phyloP scores from a whole-genome alignment of 2,113 vertebrate species.

The Oostethus manadensis region DNA sequence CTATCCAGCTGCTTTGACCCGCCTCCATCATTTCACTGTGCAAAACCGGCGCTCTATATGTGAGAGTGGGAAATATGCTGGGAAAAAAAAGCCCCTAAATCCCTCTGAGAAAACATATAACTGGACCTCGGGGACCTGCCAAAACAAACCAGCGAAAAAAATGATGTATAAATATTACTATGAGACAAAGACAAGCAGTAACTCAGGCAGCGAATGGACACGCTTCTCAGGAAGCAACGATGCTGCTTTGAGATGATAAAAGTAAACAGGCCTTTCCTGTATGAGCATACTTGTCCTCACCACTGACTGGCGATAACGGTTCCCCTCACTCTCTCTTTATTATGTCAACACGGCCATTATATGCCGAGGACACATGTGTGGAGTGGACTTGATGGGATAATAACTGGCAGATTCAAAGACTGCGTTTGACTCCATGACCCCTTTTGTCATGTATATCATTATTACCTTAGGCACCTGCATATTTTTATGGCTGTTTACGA shows the following conservation, averaged over 20 bases:
- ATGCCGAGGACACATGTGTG: slow-evolving; percentile 34
- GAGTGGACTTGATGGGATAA: slow-evolving; percentile 29
- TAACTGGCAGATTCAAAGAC: slow-evolving; percentile 1
- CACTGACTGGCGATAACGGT: slow-evolving; percentile 5
- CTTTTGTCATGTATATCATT: no score
- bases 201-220: not conserved
- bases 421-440: no score
- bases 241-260: slow-evolving; percentile 40
- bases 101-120: slow-evolving; percentile 35
- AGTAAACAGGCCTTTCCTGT: slow-evolving; percentile 41
- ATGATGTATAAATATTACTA: slow-evolving; percentile 18
- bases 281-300: slow-evolving; percentile 27
- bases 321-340: slow-evolving; percentile 13
- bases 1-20: slow-evolving; percentile 10
- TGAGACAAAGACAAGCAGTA: slow-evolving; percentile 8
- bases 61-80: slow-evolving; percentile 39
- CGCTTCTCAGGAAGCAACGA: slow-evolving; percentile 10
- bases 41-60: slow-evolving; percentile 14
- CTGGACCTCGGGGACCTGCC: slow-evolving; percentile 4
- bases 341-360: slow-evolving; percentile 32
- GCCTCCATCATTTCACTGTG: slow-evolving; percentile 6
- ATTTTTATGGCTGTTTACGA: no score
- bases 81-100: slow-evolving; percentile 21
- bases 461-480: no score
- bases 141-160: slow-evolving; percentile 32